phyloP scores from a whole-genome alignment of 2,113 vertebrate genomes.

The Scortum barcoo region DNA sequence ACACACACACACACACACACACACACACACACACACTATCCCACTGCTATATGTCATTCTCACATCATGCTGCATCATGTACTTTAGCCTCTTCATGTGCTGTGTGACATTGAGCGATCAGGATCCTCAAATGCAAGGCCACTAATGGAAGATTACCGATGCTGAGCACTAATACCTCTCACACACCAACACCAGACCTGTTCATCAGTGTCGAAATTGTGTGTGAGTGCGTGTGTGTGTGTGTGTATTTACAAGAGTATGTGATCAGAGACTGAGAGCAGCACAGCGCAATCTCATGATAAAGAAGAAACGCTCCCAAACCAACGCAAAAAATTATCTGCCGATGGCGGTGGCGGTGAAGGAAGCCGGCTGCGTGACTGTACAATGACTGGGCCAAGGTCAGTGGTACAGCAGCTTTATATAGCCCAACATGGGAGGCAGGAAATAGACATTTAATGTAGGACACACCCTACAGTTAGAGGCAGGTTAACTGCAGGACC shows the following conservation, averaged over 20 bases:
- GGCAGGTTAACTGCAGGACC: conserved; percentile 85
- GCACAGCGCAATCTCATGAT: conserved; percentile 11
- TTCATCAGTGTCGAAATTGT: conserved; percentile 36
- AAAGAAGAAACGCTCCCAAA: conserved; percentile 22
- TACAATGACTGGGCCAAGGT: conserved; percentile 84
- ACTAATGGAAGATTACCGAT: conserved; percentile 78
- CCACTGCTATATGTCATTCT: conserved; percentile 30
- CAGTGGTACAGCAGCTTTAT: conserved; percentile 84
- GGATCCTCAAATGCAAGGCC: conserved; percentile 64
- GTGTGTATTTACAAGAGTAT: neutral
- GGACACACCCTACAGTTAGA: conserved; percentile 86
- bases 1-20: neutral
- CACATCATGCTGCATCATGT: conserved; percentile 56
- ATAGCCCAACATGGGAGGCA: conserved; percentile 85
- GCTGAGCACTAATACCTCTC: conserved; percentile 66
- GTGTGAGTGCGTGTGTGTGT: neutral
- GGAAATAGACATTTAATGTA: conserved; percentile 86
- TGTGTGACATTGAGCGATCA: conserved; percentile 67
- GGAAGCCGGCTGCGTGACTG: conserved; percentile 78
- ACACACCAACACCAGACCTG: conserved; percentile 68
- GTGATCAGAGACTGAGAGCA: conserved; percentile 20
- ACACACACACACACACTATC: neutral
- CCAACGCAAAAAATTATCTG: conserved; percentile 48
- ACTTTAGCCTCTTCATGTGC: conserved; percentile 55
- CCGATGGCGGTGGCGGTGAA: conserved; percentile 64